Evolutionary conservation across 1,140 invertebrate species (phyloP).

Genomic region (Pissodes strobi): DNA sequence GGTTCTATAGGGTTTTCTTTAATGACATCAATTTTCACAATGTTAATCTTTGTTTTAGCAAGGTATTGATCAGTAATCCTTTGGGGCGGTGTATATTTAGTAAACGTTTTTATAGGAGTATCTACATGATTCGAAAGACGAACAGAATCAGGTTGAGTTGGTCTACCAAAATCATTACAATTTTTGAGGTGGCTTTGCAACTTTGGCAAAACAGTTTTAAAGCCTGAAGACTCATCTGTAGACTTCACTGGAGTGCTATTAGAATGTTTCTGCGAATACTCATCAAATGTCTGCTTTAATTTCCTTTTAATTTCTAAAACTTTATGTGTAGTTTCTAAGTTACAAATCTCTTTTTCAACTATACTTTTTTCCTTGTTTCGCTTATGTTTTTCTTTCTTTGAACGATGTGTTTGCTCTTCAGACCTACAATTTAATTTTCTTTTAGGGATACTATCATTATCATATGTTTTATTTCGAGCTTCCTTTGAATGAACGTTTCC

Average conservation of each 20-base stretch:
- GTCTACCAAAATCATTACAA: neutral
- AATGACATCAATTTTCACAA: slow-evolving; percentile 9
- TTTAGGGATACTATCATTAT: too few relatives aligned
- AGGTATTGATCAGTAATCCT: slow-evolving; percentile 5
- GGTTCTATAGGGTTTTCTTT: neutral
- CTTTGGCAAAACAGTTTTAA: slow-evolving; percentile 3
- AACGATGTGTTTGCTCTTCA: too few relatives aligned
- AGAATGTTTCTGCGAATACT: neutral
- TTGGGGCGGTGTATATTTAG: neutral
- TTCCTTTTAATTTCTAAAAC: neutral
- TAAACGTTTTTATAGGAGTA: neutral
- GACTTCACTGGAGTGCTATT: too few relatives aligned
- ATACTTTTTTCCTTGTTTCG: too few relatives aligned
- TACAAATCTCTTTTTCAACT: too few relatives aligned
- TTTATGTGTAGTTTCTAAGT: too few relatives aligned
- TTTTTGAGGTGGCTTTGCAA: neutral
- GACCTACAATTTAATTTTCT: too few relatives aligned
- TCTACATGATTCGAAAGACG: slow-evolving; percentile 2
- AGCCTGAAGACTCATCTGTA: neutral
- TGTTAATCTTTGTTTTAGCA: slow-evolving; percentile 4
- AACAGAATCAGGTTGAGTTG: neutral
- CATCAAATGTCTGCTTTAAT: neutral
- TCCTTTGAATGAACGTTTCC: neutral
- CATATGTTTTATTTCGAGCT: neutral
- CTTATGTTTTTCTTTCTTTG: too few relatives aligned